Evolutionary conservation across 2,888 invertebrate genomes (phyloP).

Genomic region (Cancer borealis): DNA sequence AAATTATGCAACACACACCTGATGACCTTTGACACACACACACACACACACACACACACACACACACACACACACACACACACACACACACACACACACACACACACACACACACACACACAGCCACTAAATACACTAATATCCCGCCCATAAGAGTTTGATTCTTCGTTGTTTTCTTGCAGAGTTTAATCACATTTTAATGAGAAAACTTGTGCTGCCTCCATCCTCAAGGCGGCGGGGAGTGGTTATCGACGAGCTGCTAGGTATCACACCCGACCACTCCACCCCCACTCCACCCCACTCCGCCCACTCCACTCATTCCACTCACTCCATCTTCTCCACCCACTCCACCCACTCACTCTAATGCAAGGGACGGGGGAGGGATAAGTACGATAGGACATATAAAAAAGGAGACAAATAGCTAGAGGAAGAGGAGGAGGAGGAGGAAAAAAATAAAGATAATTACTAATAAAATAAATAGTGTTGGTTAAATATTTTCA

Average conservation of each 20-base stretch:
- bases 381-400: neutral
- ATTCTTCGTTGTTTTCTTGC: neutral
- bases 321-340: neutral
- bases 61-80: too few relatives aligned
- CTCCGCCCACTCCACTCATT: neutral
- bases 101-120: too few relatives aligned
- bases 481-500: too few relatives aligned
- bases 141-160: conserved; percentile 3
- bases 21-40: too few relatives aligned
- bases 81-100: too few relatives aligned
- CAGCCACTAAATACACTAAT: neutral
- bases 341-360: too few relatives aligned
- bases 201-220: neutral
- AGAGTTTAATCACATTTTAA: conserved; percentile 5
- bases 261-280: neutral
- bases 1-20: too few relatives aligned
- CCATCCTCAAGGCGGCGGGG: neutral
- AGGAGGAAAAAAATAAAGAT: too few relatives aligned
- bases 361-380: neutral
- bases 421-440: neutral
- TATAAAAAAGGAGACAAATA: too few relatives aligned
- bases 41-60: too few relatives aligned
- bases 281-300: neutral
- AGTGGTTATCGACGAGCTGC: neutral
- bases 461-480: too few relatives aligned